phyloP scores from a whole-genome alignment of 2,797 vertebrate genomes.

The Ambastaia sidthimunki region DNA sequence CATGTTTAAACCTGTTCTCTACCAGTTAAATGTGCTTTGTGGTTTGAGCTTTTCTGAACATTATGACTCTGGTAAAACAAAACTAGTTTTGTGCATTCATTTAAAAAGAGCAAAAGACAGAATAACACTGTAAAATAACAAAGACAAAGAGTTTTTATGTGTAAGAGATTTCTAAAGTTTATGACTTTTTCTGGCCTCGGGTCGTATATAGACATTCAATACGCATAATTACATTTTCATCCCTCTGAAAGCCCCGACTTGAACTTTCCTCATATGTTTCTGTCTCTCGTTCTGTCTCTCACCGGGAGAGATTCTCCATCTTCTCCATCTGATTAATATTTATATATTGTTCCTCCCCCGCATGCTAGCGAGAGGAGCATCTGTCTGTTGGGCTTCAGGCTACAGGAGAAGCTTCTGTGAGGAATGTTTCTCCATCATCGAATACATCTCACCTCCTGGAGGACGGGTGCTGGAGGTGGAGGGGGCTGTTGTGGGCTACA shows the following conservation, averaged over 20 bases:
- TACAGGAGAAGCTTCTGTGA: slow-evolving; percentile 66
- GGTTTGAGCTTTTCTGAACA: not conserved
- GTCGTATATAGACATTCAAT: slow-evolving; percentile 12
- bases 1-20: not conserved
- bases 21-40: not conserved
- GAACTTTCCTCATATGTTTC: slow-evolving; percentile 23
- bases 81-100: not conserved
- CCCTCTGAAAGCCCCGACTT: slow-evolving; percentile 22
- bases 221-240: slow-evolving; percentile 26
- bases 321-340: slow-evolving; percentile 74
- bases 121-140: not conserved
- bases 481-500: slow-evolving; percentile 57
- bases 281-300: slow-evolving; percentile 16
- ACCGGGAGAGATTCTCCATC: slow-evolving; percentile 47
- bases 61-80: not conserved
- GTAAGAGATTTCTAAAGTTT: slow-evolving; percentile 22
- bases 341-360: slow-evolving; percentile 71
- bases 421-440: slow-evolving; percentile 70
- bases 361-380: slow-evolving; percentile 70
- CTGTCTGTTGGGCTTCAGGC: slow-evolving; percentile 78
- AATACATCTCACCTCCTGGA: slow-evolving; percentile 34
- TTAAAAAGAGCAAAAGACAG: not conserved
- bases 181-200: slow-evolving; percentile 3
- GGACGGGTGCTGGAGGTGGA: slow-evolving; percentile 58
- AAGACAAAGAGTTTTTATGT: not conserved